Evolutionary conservation across 37 sponge, comb jelly and placozoan genomes (phyloP).

Genomic region (Bolinopsis microptera): DNA sequence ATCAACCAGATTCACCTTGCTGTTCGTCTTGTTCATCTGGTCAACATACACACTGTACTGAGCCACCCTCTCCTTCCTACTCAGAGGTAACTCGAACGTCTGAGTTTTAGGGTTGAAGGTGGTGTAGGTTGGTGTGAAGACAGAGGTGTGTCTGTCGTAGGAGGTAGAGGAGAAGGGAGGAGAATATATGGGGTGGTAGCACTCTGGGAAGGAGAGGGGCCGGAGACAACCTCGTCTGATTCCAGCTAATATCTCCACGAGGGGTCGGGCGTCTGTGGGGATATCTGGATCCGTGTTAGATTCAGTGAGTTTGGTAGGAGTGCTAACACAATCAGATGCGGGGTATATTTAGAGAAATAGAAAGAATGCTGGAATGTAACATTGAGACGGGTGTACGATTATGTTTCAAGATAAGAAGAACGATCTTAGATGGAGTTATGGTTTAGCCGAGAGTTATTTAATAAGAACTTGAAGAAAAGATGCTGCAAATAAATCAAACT

Average conservation of each 20-base stretch:
- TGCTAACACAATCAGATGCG: neutral
- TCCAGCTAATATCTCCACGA: neutral
- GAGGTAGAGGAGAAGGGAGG: neutral
- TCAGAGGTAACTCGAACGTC: constrained; percentile 16
- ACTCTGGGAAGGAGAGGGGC: constrained; percentile 44
- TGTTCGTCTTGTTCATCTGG: constrained; percentile 12
- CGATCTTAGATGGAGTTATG: too few relatives aligned
- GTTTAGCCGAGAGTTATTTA: too few relatives aligned
- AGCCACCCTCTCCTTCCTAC: neutral
- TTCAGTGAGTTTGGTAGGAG: too few relatives aligned
- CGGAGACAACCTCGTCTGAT: constrained; percentile 55
- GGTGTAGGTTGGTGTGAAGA: constrained; percentile 20
- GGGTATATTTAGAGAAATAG: neutral
- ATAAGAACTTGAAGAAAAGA: too few relatives aligned
- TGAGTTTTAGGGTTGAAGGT: constrained; percentile 38
- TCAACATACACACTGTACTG: constrained; percentile 51
- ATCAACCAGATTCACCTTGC: constrained; percentile 7
- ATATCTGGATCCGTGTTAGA: neutral
- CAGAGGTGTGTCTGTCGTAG: constrained; percentile 30
- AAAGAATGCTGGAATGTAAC: neutral
- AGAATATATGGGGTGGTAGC: constrained; percentile 23
- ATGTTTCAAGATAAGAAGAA: too few relatives aligned
- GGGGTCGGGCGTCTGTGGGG: constrained; percentile 52
- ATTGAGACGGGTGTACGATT: neutral
- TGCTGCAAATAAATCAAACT: too few relatives aligned